Conservation (phyloP, 2,113 vertebrate species). For the Chunga burmeisteri region DNA sequence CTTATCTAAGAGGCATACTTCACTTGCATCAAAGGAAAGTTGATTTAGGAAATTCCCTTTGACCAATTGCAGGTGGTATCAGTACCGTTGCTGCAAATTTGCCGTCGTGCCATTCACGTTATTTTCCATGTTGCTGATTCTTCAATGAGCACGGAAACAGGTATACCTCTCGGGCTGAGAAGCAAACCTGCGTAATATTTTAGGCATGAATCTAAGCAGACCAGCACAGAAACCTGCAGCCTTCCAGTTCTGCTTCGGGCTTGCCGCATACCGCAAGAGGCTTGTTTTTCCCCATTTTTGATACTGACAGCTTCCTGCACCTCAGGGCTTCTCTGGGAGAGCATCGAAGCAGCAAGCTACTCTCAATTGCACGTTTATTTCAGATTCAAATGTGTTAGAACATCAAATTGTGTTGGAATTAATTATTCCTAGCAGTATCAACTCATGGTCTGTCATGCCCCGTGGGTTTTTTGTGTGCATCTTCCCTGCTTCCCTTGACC, state of each 20-base stretch:
- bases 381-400: neutral
- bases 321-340: neutral
- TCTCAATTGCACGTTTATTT: neutral
- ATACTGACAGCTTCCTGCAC: neutral
- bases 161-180: neutral
- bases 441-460: neutral
- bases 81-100: neutral
- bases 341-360: neutral
- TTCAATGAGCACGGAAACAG: neutral
- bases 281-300: neutral
- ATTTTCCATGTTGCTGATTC: neutral
- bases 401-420: neutral
- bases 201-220: neutral
- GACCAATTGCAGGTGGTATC: neutral
- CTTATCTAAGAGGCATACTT: rapidly evolving
- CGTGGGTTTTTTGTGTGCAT: neutral
- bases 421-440: neutral
- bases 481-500: neutral
- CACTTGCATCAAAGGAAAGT: neutral
- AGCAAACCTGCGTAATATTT: neutral
- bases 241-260: neutral
- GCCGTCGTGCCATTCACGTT: neutral
- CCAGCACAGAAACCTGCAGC: neutral
- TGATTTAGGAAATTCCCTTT: neutral
- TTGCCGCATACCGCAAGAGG: neutral